Evolutionary conservation across 2,113 vertebrate genomes (phyloP).

Genomic region (Burhinus bistriatus): DNA sequence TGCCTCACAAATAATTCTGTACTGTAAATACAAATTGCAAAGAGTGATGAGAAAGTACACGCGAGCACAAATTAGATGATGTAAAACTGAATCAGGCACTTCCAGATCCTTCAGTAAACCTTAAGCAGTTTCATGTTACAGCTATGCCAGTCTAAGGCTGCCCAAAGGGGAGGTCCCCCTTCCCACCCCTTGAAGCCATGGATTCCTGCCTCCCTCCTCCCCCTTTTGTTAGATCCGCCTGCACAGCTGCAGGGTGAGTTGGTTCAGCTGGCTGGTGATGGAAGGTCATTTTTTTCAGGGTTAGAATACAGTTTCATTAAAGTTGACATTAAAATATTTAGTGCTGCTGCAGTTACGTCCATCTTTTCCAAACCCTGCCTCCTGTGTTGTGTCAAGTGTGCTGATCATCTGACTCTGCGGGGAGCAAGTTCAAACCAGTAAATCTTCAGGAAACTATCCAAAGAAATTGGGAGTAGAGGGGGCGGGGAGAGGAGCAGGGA

Average conservation of each 20-base stretch:
- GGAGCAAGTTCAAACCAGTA: constrained; percentile 6
- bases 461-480: background rate
- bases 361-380: background rate
- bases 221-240: background rate
- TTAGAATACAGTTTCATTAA: background rate
- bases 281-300: background rate
- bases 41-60: background rate
- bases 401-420: background rate
- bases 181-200: background rate
- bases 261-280: background rate
- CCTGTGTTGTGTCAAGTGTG: background rate
- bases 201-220: background rate
- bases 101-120: background rate
- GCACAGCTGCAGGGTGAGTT: constrained; percentile 11
- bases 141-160: background rate
- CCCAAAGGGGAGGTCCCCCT: background rate
- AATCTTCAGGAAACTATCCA: background rate
- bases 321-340: constrained; percentile 11
- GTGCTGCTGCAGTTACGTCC: background rate
- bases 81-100: background rate
- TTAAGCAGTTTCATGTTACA: background rate
- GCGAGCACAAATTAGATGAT: background rate
- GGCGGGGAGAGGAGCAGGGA: background rate
- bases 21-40: background rate
- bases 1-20: background rate